phyloP scores from a whole-genome alignment of 2,888 invertebrate species.

The Folsomia candida region DNA sequence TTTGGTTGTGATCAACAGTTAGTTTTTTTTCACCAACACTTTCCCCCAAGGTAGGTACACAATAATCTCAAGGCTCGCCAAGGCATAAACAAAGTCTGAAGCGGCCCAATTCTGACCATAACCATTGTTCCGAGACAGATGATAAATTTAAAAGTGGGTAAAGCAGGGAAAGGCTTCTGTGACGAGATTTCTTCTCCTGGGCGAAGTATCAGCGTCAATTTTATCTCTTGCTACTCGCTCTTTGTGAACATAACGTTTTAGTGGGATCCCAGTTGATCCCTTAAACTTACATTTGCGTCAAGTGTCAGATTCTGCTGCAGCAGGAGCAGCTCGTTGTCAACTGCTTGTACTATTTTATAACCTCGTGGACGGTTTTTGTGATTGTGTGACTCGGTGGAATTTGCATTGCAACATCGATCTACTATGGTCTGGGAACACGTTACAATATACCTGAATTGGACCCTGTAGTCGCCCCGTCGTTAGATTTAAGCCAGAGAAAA shows the following conservation, averaged over 20 bases:
- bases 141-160: neutral
- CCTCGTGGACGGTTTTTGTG: neutral
- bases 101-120: neutral
- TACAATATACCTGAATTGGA: too few relatives aligned
- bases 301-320: neutral
- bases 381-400: neutral
- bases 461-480: neutral
- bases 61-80: neutral
- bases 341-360: neutral
- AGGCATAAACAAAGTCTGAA: neutral
- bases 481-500: neutral
- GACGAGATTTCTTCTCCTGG: neutral
- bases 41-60: too few relatives aligned
- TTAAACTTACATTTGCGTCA: neutral
- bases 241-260: conserved; percentile 9
- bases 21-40: conserved; percentile 4
- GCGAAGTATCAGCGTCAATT: neutral
- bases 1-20: conserved; percentile 14
- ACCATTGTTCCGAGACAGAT: neutral
- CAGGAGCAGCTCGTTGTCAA: neutral
- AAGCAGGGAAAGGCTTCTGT: neutral
- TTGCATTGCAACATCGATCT: neutral
- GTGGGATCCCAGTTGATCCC: conserved; percentile 15
- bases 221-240: conserved; percentile 11
- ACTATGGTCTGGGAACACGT: neutral